Evolutionary conservation across 2,797 vertebrate species (phyloP), one percentile per base, ranked within the genome.

Genomic region (Acipenser transmontanus): DNA sequence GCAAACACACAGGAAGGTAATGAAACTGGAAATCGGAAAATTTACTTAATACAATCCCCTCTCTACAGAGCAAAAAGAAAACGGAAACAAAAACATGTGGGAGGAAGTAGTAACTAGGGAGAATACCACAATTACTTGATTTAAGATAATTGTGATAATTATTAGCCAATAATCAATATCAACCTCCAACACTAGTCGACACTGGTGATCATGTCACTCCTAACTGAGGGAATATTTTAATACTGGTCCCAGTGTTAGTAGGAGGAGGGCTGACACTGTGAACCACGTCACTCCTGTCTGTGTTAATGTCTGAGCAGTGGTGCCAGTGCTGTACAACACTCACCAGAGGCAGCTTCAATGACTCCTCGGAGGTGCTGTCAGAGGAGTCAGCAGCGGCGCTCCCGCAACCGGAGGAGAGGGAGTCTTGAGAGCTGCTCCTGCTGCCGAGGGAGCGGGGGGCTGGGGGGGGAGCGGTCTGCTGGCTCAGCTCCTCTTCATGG

Each of bases 341-440:
- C 84, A 96, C 94, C 90, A 71, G 70, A 69, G 72, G 69, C 49
- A 69, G 73, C 20, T 60, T 66, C 4, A 66, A 62, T 63, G 66
- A 67, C 47, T 83, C 70, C 63, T 81, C 76, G 8, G 85, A 88
- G 34, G 75, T 12, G 72, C 65, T 81, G 61, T 77, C 76, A 70
- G 76, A 76, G 74, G 77, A 78, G 70, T 72, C 65, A 72, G 61
- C 47, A 69, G 65, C 70, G 69, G 70, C 64, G 11, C 76, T 0
- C 49, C 62, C 68, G 65, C 78, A 6, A 57, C 62, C 11, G 61
- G 74, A 78, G 60, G 84, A 66, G 73, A 72, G 51, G 2, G 89
- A 87, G 51, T 76, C 70, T 10, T 62, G n/a, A 8, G 75, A 81
- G 71, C 57, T 76, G 68, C 65, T 72, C 64, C 72, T 71, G 74